phyloP scores from a whole-genome alignment of 2,113 vertebrate genomes.

The Oophaga pumilio region DNA sequence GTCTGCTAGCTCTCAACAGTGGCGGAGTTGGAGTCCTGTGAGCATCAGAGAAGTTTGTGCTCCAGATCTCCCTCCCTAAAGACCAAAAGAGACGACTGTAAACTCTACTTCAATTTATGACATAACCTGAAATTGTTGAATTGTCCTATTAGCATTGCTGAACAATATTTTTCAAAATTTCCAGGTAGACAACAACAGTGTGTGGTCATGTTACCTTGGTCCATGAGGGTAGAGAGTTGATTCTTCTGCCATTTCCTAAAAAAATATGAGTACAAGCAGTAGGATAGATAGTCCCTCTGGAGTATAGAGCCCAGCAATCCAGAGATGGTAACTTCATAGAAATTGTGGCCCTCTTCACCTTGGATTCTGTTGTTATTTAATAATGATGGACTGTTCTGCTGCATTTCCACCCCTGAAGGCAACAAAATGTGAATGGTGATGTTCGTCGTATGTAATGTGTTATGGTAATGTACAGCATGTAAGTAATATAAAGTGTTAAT shows the following conservation, averaged over 20 bases:
- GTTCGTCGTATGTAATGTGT: too few species aligned
- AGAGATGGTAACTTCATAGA: too few species aligned
- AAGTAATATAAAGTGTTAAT: too few species aligned
- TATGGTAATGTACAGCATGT: too few species aligned
- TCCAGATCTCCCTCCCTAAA: not conserved
- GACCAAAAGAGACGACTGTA: not conserved
- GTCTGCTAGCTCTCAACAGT: not conserved
- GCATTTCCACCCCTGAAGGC: too few species aligned
- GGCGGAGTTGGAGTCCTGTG: not conserved
- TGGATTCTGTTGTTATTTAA: too few species aligned
- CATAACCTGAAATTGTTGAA: not conserved
- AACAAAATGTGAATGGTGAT: too few species aligned
- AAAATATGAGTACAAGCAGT: not conserved
- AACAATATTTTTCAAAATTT: not conserved
- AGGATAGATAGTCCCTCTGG: not conserved
- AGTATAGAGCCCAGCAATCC: too few species aligned
- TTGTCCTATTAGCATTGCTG: not conserved
- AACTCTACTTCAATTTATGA: not conserved
- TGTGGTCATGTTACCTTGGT: not conserved
- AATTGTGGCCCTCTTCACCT: too few species aligned
- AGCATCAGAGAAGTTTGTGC: not conserved
- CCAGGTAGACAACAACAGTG: not conserved
- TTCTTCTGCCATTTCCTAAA: too few species aligned
- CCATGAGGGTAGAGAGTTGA: not conserved
- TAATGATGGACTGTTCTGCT: too few species aligned